These are phyloP conservation scores for Accipiter cooperii DNA, from an alignment of 2,113 vertebrate species.

Conservation along the genomic window DNA sequence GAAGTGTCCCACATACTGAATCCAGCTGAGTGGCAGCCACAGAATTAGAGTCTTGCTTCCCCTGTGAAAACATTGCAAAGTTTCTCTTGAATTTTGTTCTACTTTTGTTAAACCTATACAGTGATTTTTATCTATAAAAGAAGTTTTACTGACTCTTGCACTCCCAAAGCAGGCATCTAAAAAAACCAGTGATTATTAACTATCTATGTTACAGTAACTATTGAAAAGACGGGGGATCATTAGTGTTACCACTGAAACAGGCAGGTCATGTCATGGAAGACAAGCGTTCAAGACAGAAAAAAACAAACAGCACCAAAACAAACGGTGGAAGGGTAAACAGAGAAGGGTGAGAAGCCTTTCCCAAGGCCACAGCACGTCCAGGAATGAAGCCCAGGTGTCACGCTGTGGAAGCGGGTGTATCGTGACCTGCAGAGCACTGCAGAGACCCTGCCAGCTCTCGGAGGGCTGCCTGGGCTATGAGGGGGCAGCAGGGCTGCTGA, in stretches of 20 bases:
- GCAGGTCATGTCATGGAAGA: neutral
- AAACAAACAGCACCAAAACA: neutral
- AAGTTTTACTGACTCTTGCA: neutral
- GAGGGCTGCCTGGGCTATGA: neutral
- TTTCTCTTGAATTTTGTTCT: slow-evolving; percentile 13
- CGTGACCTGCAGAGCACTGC: no score
- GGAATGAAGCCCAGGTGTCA: neutral
- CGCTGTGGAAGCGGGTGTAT: neutral
- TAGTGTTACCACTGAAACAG: neutral
- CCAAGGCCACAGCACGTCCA: neutral
- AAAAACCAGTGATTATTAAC: neutral
- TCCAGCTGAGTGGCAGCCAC: neutral
- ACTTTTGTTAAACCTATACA: neutral
- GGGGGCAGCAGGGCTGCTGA: neutral
- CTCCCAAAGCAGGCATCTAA: neutral
- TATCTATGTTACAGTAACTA: neutral
- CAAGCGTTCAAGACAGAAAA: neutral
- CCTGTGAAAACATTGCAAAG: neutral
- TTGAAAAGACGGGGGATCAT: fast-evolving
- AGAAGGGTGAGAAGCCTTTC: neutral
- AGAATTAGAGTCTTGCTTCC: neutral
- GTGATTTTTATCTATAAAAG: neutral
- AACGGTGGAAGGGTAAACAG: neutral
- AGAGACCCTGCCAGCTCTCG: neutral
- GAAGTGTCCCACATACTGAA: slow-evolving; percentile 34